Conservation (phyloP, 2,797 vertebrate species). For the Muscicapa striata region DNA sequence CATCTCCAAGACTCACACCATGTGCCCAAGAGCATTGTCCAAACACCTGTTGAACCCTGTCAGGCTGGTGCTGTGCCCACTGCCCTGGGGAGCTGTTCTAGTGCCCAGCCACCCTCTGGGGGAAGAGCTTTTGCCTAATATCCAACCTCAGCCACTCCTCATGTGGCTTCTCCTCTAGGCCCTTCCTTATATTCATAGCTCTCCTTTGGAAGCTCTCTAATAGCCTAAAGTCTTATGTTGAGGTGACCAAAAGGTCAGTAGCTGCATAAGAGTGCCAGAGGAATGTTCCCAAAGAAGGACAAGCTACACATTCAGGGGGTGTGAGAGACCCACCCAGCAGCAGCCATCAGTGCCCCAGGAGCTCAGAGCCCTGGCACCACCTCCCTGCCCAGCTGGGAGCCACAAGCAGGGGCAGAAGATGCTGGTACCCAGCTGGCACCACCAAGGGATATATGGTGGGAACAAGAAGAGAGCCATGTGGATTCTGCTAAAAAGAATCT, state of each 20-base stretch:
- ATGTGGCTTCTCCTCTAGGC: neutral
- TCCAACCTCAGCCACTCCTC: neutral
- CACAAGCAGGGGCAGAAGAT: neutral
- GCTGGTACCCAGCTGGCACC: neutral
- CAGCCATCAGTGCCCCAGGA: neutral
- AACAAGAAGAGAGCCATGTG: neutral
- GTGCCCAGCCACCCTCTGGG: neutral
- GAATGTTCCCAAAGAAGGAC: neutral
- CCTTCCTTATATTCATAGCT: neutral
- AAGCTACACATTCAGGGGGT: neutral
- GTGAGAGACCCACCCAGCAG: neutral
- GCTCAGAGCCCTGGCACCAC: neutral
- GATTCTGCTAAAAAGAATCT: neutral
- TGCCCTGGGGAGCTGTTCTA: neutral
- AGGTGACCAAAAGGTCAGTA: neutral
- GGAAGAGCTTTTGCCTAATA: neutral
- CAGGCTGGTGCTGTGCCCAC: neutral
- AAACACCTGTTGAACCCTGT: neutral
- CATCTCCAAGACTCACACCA: neutral
- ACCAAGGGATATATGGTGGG: neutral
- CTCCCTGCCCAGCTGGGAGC: neutral
- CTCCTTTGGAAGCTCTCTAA: neutral
- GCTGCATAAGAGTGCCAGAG: neutral
- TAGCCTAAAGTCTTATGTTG: neutral
- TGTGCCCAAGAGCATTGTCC: neutral